Evolutionary conservation across 2,888 invertebrate species (phyloP).

Genomic region (Phytoseiulus persimilis): DNA sequence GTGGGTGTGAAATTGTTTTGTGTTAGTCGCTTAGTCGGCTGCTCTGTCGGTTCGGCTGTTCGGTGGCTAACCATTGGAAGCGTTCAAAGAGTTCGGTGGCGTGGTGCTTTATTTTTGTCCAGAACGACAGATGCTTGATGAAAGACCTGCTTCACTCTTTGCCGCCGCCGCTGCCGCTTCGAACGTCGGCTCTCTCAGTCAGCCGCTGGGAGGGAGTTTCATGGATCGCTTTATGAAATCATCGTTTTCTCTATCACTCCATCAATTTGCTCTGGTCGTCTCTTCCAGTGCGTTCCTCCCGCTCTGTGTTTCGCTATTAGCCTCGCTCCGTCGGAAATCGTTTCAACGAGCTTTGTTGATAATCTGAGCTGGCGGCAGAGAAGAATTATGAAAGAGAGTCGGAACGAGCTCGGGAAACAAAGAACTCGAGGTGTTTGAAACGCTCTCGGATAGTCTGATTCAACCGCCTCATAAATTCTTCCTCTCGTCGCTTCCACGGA

Average conservation of each 20-base stretch:
- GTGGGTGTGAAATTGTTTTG: constrained; percentile 5
- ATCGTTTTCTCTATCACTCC: not conserved
- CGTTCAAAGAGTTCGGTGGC: not conserved
- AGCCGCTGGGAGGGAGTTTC: not conserved
- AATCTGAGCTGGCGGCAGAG: not conserved
- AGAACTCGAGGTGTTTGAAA: not conserved
- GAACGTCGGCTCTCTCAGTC: not conserved
- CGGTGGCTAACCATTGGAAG: not conserved
- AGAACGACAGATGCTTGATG: not conserved
- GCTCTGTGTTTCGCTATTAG: not conserved
- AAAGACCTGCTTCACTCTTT: not conserved
- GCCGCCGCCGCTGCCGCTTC: not conserved
- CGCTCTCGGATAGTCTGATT: not conserved
- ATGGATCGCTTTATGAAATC: not conserved
- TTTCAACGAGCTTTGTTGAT: constrained; percentile 5
- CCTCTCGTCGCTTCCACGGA: not conserved
- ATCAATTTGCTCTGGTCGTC: not conserved
- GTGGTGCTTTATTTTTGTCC: not conserved
- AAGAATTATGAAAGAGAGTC: not conserved
- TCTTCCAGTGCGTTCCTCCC: not conserved
- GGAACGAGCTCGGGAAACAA: not conserved
- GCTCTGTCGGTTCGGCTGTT: not conserved
- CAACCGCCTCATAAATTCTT: not conserved
- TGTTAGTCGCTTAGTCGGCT: not conserved
- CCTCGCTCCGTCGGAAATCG: not conserved